Percentiles rank a stretch among this genome's conserved stretches.
phyloP scores from a whole-genome alignment of 1,140 invertebrate species.

The Periplaneta americana region DNA sequence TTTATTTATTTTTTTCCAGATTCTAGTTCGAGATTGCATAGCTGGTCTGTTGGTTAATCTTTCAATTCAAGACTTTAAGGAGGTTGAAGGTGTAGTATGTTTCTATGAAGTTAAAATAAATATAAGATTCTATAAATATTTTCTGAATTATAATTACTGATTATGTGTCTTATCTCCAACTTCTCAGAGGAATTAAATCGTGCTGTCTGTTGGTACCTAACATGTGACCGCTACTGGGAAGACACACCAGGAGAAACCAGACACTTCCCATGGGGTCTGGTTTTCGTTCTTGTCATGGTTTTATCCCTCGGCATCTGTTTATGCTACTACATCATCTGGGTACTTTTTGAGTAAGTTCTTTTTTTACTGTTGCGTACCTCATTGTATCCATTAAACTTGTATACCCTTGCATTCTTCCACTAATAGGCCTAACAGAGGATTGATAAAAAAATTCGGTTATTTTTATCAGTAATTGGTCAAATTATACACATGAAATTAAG shows the following conservation, averaged over 20 bases:
- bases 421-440: no score
- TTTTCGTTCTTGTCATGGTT: slow-evolving; percentile 67
- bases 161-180: neutral
- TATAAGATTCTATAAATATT: neutral
- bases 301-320: slow-evolving; percentile 74
- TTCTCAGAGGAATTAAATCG: slow-evolving; percentile 74
- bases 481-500: no score
- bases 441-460: no score
- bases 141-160: no score
- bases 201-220: slow-evolving; percentile 85
- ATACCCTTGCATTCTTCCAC: no score
- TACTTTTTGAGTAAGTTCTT: slow-evolving; percentile 85
- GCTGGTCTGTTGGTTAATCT: slow-evolving; percentile 70
- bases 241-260: slow-evolving; percentile 67
- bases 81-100: slow-evolving; percentile 67
- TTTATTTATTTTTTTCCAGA: slow-evolving; percentile 33
- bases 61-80: slow-evolving; percentile 74
- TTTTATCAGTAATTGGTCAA: no score
- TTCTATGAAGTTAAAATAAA: neutral
- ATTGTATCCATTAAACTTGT: no score
- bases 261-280: slow-evolving; percentile 72
- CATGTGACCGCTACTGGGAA: slow-evolving; percentile 87
- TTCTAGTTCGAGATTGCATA: slow-evolving; percentile 66
- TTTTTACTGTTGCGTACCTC: no score
- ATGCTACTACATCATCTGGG: slow-evolving; percentile 87